These are phyloP conservation scores for Heliangelus exortis DNA, from an alignment of 2,797 vertebrate species.

Conservation along the genomic window DNA sequence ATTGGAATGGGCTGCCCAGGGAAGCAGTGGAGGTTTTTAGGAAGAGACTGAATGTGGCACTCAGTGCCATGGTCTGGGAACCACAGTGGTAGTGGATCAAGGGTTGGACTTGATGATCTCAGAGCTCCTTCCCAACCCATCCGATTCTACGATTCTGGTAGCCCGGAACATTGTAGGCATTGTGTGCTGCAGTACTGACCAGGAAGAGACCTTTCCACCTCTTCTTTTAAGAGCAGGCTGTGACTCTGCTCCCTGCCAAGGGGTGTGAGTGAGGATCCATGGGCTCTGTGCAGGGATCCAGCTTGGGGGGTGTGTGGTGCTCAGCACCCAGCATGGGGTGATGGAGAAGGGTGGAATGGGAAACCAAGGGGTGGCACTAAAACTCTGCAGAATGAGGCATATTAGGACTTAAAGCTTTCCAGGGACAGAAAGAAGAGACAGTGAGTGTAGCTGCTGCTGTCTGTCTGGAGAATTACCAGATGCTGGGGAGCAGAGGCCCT, in stretches of 20 bases:
- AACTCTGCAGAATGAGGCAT: background rate
- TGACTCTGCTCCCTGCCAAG: background rate
- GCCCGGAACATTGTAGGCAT: background rate
- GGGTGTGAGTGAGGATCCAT: background rate
- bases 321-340: background rate
- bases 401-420: background rate
- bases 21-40: no score
- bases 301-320: background rate
- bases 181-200: background rate
- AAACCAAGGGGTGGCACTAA: background rate
- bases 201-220: background rate
- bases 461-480: background rate
- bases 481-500: background rate
- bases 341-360: background rate
- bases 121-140: no score
- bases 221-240: background rate
- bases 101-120: no score
- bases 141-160: background rate
- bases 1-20: no score
- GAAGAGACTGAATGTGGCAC: no score
- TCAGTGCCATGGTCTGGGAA: no score
- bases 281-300: background rate
- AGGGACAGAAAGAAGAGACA: background rate
- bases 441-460: background rate
- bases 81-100: no score